These are phyloP conservation scores for Tiliqua scincoides DNA, from an alignment of 2,113 vertebrate species.

Conservation along the genomic window DNA sequence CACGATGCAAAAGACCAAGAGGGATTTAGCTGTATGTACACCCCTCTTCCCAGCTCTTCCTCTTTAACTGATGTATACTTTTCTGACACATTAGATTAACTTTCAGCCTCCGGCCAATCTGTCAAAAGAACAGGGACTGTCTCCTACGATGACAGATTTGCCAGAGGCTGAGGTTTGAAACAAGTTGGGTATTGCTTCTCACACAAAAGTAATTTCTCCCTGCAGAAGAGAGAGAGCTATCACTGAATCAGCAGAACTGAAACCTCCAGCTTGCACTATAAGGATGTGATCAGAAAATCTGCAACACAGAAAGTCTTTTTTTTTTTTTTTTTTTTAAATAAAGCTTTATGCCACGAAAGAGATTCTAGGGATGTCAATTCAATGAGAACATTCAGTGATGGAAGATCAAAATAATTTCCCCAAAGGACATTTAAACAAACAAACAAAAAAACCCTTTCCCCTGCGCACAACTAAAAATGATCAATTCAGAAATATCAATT, in stretches of 20 bases:
- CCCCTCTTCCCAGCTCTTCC: constrained; percentile 27
- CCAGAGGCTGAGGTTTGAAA: constrained; percentile 79
- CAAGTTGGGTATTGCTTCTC: constrained; percentile 77
- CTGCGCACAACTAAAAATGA: not conserved
- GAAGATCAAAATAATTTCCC: constrained; percentile 71
- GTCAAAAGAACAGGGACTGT: constrained; percentile 82
- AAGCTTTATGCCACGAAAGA: constrained; percentile 66
- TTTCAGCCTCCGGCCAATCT: constrained; percentile 79
- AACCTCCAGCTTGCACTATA: constrained; percentile 68
- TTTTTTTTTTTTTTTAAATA: constrained; percentile 55
- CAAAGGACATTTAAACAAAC: constrained; percentile 50
- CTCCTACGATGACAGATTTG: constrained; percentile 79
- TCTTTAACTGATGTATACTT: constrained; percentile 65
- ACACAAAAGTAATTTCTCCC: constrained; percentile 78
- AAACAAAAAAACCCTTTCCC: constrained; percentile 10
- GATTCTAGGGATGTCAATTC: constrained; percentile 58
- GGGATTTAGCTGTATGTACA: constrained; percentile 48
- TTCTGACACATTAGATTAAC: constrained; percentile 82
- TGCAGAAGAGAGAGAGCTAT: constrained; percentile 72
- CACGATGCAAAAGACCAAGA: constrained; percentile 56
- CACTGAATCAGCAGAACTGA: constrained; percentile 70
- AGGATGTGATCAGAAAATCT: constrained; percentile 70
- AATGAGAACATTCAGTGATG: constrained; percentile 59
- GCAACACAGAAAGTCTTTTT: constrained; percentile 61
- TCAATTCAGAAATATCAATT: not conserved